phyloP scores from a whole-genome alignment of 1,140 invertebrate genomes.

The Theocolax elegans region DNA sequence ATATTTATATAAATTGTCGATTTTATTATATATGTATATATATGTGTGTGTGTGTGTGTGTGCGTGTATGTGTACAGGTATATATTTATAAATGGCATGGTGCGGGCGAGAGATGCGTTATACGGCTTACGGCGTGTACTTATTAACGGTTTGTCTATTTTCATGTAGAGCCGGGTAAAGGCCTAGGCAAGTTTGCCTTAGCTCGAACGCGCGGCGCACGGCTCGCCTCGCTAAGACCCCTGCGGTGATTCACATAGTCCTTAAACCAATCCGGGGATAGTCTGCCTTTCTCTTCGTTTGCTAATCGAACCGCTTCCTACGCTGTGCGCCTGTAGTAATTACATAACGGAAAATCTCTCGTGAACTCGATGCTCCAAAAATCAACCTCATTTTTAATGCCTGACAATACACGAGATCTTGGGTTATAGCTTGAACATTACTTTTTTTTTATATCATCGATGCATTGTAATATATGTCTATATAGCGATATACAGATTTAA shows the following conservation, averaged over 20 bases:
- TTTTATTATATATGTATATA: conserved; percentile 2
- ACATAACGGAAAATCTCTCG: conserved; percentile 43
- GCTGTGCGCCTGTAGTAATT: conserved; percentile 47
- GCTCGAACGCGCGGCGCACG: conserved; percentile 13
- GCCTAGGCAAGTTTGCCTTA: not conserved
- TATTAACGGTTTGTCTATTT: conserved; percentile 43
- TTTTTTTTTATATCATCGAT: not conserved
- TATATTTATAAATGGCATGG: not conserved
- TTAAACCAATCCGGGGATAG: conserved; percentile 64
- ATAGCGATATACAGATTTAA: not conserved
- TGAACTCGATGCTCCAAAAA: conserved; percentile 41
- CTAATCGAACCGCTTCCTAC: conserved; percentile 69
- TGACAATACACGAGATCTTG: conserved; percentile 16
- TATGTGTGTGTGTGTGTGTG: not conserved
- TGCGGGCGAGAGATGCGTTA: conserved; percentile 11
- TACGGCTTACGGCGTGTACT: not conserved
- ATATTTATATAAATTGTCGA: conserved; percentile 6
- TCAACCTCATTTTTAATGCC: conserved; percentile 32
- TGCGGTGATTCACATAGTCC: conserved; percentile 65
- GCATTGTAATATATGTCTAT: not conserved
- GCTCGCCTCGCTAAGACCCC: conserved; percentile 49
- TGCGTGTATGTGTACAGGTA: no score
- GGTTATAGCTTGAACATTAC: not conserved
- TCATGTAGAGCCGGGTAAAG: conserved; percentile 46
- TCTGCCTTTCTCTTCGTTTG: conserved; percentile 68